Conservation (phyloP, 2,113 vertebrate genomes). For the Anser cygnoides region DNA sequence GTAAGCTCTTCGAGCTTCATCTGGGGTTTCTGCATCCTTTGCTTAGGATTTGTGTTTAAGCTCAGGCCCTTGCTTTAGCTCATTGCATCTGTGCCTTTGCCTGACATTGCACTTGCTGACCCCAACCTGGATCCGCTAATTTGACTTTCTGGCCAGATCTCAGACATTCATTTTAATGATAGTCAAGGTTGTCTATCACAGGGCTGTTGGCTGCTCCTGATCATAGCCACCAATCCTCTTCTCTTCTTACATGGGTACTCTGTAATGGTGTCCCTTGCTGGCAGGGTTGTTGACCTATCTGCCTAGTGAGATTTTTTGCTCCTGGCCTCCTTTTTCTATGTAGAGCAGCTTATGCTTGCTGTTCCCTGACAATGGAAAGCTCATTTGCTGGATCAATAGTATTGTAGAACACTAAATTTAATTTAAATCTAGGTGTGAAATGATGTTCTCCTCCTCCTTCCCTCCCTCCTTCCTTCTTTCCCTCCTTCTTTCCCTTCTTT, state of each 20-base stretch:
- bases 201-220: not conserved
- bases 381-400: not conserved
- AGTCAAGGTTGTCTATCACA: accelerated
- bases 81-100: not conserved
- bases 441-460: accelerated
- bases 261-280: not conserved
- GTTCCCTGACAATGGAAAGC: not conserved
- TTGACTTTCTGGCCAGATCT: not conserved
- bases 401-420: not conserved
- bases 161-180: not conserved
- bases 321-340: not conserved
- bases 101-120: not conserved
- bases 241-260: not conserved
- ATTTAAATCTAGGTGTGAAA: not conserved
- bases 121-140: not conserved
- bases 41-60: not conserved
- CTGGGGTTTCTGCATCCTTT: not conserved
- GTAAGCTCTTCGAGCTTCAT: not conserved
- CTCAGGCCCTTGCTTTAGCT: not conserved
- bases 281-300: not conserved
- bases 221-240: not conserved
- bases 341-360: not conserved
- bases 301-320: not conserved
- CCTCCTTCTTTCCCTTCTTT: too few species aligned
- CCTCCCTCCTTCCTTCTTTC: not conserved